phyloP scores from a whole-genome alignment of 2,113 vertebrate species.

The Gavia stellata region DNA sequence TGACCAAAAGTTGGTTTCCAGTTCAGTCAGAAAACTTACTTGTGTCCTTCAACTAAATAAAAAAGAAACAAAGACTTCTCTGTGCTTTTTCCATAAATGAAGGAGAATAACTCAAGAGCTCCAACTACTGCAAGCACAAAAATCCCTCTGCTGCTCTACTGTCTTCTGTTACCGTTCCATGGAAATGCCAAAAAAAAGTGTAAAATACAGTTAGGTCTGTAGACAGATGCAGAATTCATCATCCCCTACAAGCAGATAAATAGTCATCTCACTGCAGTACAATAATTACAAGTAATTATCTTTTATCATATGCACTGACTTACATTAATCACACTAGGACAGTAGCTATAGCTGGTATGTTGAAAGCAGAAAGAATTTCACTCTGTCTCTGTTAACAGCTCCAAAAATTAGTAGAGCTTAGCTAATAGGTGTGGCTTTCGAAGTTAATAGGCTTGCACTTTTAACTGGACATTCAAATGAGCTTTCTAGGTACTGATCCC shows the following conservation, averaged over 20 bases:
- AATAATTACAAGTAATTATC: not conserved
- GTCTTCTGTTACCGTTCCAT: not conserved
- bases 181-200: not conserved
- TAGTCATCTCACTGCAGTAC: not conserved
- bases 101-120: not conserved
- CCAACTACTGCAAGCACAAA: not conserved
- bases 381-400: not conserved
- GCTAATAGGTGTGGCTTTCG: not conserved
- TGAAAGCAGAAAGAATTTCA: not conserved
- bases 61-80: constrained; percentile 3
- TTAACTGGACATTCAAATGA: not conserved
- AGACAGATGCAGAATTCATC: not conserved
- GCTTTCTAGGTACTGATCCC: not conserved
- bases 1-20: not conserved
- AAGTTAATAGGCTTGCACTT: not conserved
- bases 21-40: not conserved
- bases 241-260: not conserved
- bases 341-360: not conserved
- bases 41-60: not conserved
- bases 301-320: not conserved
- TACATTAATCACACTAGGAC: not conserved
- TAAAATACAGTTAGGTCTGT: not conserved
- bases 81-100: not conserved
- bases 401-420: not conserved
- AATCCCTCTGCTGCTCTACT: not conserved